Base-by-base conservation (phyloP, 1,140 invertebrate genomes). In the Frieseomelitta varia region DNA sequence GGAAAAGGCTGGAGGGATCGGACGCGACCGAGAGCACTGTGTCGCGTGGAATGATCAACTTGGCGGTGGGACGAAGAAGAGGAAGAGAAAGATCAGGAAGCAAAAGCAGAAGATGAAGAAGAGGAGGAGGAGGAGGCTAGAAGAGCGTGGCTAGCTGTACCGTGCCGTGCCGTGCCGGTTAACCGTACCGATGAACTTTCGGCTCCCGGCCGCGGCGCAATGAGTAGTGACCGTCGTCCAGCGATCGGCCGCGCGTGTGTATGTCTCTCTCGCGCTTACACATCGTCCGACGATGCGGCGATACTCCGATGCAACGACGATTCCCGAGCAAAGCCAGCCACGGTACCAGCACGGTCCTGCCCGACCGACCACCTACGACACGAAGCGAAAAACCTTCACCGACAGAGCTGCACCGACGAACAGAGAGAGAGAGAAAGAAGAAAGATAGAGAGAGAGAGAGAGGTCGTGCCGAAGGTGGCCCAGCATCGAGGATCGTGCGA, bases 381-480 rank as follows among this genome's bases (percentile, higher is more conserved):
- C 82, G 39, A 79, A 81, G 76, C 81, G 61, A 89, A 89, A 89
- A 90, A 87, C 88, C 85, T 89, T 90, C 88, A 89, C 88, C 88
- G 88, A 47, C 39, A 47, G 89, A 89, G 81, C 79, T 89, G 87
- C 88, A 89, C 79, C 69, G 82, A 61, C 14, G 90, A 93, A n/a
- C n/a, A n/a, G 91, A 61, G 81, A 73, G 90, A 93, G 90, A 93
- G 92, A 55, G 91, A 93, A 90, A 58, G 81, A 73, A 90, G 53
- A 55, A 15, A 19, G 55, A 21, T 17, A 21, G 55, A 14, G 55
- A 63, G 90, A 93, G 91, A 34, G 79, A 71, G 90, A 93, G 91
- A 93, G 93, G 93, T 93, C 93, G 93, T 93, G 93, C 90, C 90
- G 93, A 92, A 93, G 92, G 92, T 93, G 92, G 92, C 93, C 92